Base-by-base conservation (phyloP, 2,888 invertebrate genomes). In the Oxyteleia sp. region DNA sequence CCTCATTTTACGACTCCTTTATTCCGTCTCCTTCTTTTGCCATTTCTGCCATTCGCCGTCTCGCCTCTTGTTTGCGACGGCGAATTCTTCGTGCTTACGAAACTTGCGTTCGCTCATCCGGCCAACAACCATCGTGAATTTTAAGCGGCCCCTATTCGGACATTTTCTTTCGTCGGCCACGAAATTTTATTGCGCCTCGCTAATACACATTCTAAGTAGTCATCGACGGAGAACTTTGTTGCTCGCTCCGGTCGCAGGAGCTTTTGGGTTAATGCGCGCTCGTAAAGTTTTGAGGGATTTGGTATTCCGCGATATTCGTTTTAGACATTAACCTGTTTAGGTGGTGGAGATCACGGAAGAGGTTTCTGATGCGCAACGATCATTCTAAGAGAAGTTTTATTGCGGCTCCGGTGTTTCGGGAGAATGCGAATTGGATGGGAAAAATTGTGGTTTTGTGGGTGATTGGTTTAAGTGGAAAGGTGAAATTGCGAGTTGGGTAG, bases 131-230 rank as follows among this genome's bases (percentile, higher is more conserved):
- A 66, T 26, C 18, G 41, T 53, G 84, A 69, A 80, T 84, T 64
- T 38, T 75, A 76, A 76, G 29, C 61, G 55, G 15, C 43, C 43
- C 32, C 16, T 45, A 47, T 16, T 47, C 41, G 20, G 32, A 47
- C 66, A 26, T 57, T 71, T 69, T 59, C 53, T 57, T 51, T 61
- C 51, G 59, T 57, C 64, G 49, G 26, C 47, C 23, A 13, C 32
- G 32, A 49, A 71, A 76, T 71, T 82, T 66, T 69, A 74, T 81
- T 63, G 69, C 74, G 16, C 74, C 61, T 29, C 68, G 74, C 74
- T 72, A 74, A 69, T 81, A 74, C 47, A 68, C 74, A 75, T 69
- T 81, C 61, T 81, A 69, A 81, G 75, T 61, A 81, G 80, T 55
- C 45, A 80, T 80, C 66, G 80, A 47, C 66, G 61, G 15, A 8